Evolutionary conservation across 2,113 vertebrate genomes (phyloP).

Genomic region (Onychorhynchus coronatus): DNA sequence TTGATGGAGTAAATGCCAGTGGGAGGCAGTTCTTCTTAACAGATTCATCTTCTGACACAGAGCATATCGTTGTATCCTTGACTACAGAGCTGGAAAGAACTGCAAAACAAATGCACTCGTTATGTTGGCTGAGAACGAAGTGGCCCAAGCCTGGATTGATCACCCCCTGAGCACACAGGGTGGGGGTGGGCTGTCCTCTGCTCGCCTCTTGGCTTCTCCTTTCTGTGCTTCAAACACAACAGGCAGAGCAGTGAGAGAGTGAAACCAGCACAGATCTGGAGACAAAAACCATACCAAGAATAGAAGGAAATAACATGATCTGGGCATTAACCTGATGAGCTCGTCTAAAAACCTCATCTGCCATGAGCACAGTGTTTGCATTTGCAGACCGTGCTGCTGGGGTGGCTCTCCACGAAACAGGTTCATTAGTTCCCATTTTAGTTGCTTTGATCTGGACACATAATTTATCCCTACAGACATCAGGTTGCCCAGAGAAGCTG

Average conservation of each 20-base stretch:
- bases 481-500: not conserved
- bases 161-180: not conserved
- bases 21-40: not conserved
- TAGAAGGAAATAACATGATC: not conserved
- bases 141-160: not conserved
- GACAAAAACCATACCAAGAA: not conserved
- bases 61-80: not conserved
- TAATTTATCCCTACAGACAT: not conserved
- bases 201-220: not conserved
- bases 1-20: constrained; percentile 18
- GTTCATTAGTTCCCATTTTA: not conserved
- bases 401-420: not conserved
- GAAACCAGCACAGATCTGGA: not conserved
- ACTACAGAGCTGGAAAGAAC: not conserved
- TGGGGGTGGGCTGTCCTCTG: not conserved
- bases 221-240: not conserved
- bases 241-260: not conserved
- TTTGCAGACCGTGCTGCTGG: not conserved
- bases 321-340: not conserved
- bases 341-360: not conserved
- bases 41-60: not conserved
- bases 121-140: not conserved
- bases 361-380: not conserved
- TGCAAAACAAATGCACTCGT: not conserved
- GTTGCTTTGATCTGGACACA: not conserved